Conservation (phyloP, 2,113 vertebrate genomes). For the Tonatia bakeri region DNA sequence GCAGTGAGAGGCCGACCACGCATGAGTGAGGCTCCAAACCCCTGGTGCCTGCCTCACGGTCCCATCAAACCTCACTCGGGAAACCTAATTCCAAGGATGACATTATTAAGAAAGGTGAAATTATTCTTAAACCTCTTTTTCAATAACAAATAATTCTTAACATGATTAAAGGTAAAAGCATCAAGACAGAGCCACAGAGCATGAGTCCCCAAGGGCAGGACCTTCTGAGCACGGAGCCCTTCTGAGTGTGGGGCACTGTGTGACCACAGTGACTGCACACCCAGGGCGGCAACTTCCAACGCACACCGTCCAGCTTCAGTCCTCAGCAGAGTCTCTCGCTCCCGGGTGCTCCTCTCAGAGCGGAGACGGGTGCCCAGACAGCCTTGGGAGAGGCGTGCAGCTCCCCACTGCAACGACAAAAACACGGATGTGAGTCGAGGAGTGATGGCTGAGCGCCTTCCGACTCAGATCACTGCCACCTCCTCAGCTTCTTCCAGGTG, state of each 20-base stretch:
- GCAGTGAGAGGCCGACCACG: background rate
- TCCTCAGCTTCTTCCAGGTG: background rate
- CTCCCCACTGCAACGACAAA: background rate
- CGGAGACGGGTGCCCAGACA: background rate
- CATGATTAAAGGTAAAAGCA: background rate
- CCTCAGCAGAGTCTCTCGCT: background rate
- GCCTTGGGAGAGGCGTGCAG: background rate
- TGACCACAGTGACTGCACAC: background rate
- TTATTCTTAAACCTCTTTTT: background rate
- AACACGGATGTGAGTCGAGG: too few species aligned
- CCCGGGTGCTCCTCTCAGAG: background rate
- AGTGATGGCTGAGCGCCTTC: background rate
- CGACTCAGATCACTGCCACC: background rate
- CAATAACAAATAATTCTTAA: background rate
- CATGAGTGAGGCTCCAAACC: background rate
- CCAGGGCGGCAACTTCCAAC: background rate
- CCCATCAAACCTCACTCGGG: background rate
- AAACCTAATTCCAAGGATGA: background rate
- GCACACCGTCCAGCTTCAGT: background rate
- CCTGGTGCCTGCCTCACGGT: accelerated
- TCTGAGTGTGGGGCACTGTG: background rate
- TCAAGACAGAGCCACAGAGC: background rate
- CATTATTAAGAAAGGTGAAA: background rate
- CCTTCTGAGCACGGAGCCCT: background rate
- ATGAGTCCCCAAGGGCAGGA: background rate